Evolutionary conservation across 2,888 invertebrate species (phyloP).

Genomic region (Choreutis nemorana): DNA sequence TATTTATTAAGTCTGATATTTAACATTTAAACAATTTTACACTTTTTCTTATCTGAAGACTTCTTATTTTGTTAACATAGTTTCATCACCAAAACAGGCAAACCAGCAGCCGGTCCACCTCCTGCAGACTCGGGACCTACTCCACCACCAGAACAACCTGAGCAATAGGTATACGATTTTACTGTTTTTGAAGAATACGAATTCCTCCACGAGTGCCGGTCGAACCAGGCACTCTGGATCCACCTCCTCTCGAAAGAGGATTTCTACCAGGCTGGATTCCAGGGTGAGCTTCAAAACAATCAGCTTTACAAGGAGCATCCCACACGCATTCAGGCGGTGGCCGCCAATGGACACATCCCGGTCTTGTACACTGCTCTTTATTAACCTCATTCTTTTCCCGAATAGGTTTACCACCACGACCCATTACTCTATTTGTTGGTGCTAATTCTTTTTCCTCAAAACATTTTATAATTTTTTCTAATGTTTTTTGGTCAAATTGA

Average conservation of each 20-base stretch:
- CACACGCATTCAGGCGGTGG: conserved; percentile 50
- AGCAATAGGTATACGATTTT: conserved; percentile 18
- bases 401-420: conserved; percentile 24
- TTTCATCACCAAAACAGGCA: conserved; percentile 52
- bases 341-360: conserved; percentile 44
- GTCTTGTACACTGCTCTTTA: conserved; percentile 36
- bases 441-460: conserved; percentile 28
- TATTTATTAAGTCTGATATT: too few species aligned
- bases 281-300: conserved; percentile 41
- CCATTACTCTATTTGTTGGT: conserved; percentile 14
- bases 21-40: too few species aligned
- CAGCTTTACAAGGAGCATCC: conserved; percentile 50
- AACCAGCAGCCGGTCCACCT: conserved; percentile 27
- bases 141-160: conserved; percentile 39
- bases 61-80: conserved; percentile 42
- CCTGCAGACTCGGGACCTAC: conserved; percentile 22
- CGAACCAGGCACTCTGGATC: neutral
- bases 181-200: neutral
- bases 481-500: conserved; percentile 24
- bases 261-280: conserved; percentile 37
- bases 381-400: conserved; percentile 17
- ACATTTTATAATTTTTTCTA: conserved; percentile 25
- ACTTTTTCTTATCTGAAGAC: too few species aligned
- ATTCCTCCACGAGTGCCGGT: neutral
- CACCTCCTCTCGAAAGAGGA: conserved; percentile 15